These are phyloP conservation scores for Pseudocheirus occidentalis DNA, from an alignment of 2,797 vertebrate genomes.

Conservation along the genomic window DNA sequence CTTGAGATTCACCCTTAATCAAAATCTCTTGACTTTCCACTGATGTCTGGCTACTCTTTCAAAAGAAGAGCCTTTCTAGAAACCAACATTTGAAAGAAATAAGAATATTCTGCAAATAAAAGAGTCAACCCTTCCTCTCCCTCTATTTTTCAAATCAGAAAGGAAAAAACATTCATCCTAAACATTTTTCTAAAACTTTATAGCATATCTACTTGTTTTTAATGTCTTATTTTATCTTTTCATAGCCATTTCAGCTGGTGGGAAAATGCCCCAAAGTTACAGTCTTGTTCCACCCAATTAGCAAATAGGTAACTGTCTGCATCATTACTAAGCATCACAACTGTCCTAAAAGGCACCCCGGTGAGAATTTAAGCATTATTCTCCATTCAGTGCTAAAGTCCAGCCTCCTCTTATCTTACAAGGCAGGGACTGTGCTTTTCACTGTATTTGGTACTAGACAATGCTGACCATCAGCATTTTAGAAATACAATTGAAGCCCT, in stretches of 20 bases:
- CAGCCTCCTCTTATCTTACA: neutral
- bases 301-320: neutral
- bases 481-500: constrained; percentile 8
- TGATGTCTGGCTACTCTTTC: neutral
- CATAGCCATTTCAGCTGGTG: constrained; percentile 4
- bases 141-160: constrained; percentile 35
- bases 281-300: neutral
- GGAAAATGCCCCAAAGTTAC: neutral
- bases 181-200: neutral
- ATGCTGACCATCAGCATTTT: neutral
- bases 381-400: neutral
- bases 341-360: neutral
- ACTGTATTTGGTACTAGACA: too few relatives aligned
- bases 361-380: neutral
- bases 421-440: neutral
- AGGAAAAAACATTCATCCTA: constrained; percentile 4
- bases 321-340: neutral
- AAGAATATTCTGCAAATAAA: constrained; percentile 23
- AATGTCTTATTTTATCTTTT: neutral
- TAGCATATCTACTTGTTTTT: neutral
- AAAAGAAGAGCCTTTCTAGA: constrained; percentile 31
- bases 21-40: constrained; percentile 31
- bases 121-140: neutral
- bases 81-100: neutral
- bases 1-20: constrained; percentile 8